A percentile compares a stretch with the other conserved stretches of the same genome.
Conservation (phyloP, 2,113 vertebrate genomes). For the Pyrgilauda ruficollis region DNA sequence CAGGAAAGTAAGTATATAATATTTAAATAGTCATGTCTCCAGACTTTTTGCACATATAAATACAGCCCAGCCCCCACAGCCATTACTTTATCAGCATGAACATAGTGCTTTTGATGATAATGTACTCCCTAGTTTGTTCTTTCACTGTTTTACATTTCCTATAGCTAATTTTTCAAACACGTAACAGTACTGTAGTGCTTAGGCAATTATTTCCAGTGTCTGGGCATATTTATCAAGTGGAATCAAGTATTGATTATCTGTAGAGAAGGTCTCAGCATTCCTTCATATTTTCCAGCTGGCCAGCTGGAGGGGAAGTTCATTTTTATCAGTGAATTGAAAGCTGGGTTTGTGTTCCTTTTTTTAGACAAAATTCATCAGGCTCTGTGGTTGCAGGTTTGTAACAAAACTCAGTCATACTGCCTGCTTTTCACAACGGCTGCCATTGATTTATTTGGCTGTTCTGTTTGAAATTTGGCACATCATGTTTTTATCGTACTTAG, state of each 20-base stretch:
- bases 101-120: conserved; percentile 3
- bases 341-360: not conserved
- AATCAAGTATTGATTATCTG: conserved; percentile 47
- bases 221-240: conserved; percentile 38
- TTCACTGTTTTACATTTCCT: conserved; percentile 11
- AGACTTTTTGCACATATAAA: not conserved
- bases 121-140: conserved; percentile 19
- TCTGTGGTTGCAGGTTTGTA: not conserved
- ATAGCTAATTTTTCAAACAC: not conserved
- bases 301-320: not conserved
- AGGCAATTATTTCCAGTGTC: conserved; percentile 47
- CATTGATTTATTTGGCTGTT: not conserved
- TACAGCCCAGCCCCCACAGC: not conserved
- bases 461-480: not conserved
- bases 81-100: not conserved
- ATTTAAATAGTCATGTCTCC: not conserved
- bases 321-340: not conserved
- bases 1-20: not conserved
- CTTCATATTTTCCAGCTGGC: not conserved
- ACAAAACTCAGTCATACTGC: not conserved
- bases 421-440: not conserved
- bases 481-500: not conserved
- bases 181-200: not conserved
- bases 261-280: conserved; percentile 8
- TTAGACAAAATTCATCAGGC: not conserved